Base-by-base conservation (phyloP, 2,888 invertebrate species). In the Ernsta delagoae region DNA sequence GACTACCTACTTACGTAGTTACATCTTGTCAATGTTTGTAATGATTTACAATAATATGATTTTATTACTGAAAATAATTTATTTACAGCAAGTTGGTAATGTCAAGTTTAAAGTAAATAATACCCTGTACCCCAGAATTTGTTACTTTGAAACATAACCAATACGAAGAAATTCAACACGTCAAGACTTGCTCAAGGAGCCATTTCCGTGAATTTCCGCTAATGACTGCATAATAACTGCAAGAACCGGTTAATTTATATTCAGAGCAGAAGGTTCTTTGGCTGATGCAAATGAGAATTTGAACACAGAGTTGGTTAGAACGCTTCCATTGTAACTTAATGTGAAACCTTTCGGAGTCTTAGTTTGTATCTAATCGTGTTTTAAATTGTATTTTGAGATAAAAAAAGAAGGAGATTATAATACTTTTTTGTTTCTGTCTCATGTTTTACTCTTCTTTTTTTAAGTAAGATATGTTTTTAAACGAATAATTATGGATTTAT, bases 181-280 rank as follows among this genome's bases (percentile, higher is more conserved):
- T 59, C 36, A 59, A 59, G 39, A 43, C 60, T 24, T 9, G 24
- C 31, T 65, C 11, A 54, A 34, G 31, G 34, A 63, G 59, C 34
- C 59, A 50, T 62, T 56, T 56, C 48, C 24, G 39, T 57, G 41
- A 56, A 69, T 50, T 63, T 57, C 59, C 36, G 41, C 63, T 69
- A 62, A 69, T 69, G 50, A 59, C 63, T 48, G 69, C 59, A 63
- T 69, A 69, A 59, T 69, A 59, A 63, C 63, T 63, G 63, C 59
- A 63, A 62, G 63, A 53, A 59, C 39, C 59, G 56, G 63, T 53
- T 69, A 62, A 69, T 69, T 69, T 69, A 63, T 50, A 69, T 69
- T 69, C 68, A 69, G 31, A 24, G 39, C 68, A 69, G 39, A n/a
- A 50, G 68, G 57, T 68, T 57, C 66, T 36, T 53, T 48, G 43